A percentile compares a stretch with the other conserved stretches of the same genome.
These are phyloP conservation scores for Atta texana DNA, from an alignment of 1,140 invertebrate genomes.

Conservation along the genomic window DNA sequence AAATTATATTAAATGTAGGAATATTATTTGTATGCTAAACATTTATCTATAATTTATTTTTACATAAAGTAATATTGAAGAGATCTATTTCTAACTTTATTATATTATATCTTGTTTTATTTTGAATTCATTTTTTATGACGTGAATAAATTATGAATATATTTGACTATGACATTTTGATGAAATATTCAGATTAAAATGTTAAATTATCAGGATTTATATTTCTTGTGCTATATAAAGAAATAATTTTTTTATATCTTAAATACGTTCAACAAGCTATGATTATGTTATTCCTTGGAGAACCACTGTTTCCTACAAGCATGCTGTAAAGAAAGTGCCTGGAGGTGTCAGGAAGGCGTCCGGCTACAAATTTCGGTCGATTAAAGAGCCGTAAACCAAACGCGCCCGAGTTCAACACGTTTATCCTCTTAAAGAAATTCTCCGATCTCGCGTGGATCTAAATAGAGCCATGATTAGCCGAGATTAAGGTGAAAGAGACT, in stretches of 20 bases:
- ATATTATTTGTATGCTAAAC: neutral
- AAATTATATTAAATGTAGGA: neutral
- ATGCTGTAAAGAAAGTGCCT: slow-evolving; percentile 49
- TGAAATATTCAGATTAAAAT: neutral
- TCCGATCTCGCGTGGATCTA: slow-evolving; percentile 72
- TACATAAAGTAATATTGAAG: neutral
- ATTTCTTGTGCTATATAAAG: neutral
- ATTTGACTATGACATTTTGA: slow-evolving; percentile 3
- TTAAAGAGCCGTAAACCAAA: slow-evolving; percentile 79
- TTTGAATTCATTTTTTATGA: neutral
- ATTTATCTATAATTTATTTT: neutral
- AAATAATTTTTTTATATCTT: slow-evolving; percentile 13
- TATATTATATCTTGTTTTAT: neutral
- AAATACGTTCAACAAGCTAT: slow-evolving; percentile 20
- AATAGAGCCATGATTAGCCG: slow-evolving; percentile 81
- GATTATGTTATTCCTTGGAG: slow-evolving; percentile 36
- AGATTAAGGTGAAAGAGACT: slow-evolving; percentile 64
- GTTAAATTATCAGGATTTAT: neutral
- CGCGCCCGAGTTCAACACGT: slow-evolving; percentile 79
- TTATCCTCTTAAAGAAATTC: slow-evolving; percentile 82
- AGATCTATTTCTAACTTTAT: neutral
- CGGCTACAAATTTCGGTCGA: slow-evolving; percentile 80
- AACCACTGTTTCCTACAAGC: slow-evolving; percentile 45
- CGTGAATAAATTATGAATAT: neutral
- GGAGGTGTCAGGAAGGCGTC: slow-evolving; percentile 67